Conservation (phyloP, 2,797 vertebrate genomes). For the Pseudopleuronectes americanus region DNA sequence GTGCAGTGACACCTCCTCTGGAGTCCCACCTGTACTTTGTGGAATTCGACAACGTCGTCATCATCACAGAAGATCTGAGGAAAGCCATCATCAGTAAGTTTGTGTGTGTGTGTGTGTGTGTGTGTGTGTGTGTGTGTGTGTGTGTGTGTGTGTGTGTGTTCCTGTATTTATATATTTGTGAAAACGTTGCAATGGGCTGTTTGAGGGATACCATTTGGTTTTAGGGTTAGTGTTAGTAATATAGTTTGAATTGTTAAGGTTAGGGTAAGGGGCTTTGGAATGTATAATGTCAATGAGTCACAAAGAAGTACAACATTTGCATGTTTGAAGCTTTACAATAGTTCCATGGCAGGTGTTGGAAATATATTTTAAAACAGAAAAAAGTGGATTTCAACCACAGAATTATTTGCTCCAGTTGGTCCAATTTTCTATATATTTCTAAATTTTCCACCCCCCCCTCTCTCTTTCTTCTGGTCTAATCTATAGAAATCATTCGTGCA, state of each 20-base stretch:
- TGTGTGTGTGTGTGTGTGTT: slow-evolving; percentile 47
- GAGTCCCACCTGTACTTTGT: slow-evolving; percentile 89
- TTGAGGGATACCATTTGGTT: too few relatives aligned
- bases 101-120: slow-evolving; percentile 50
- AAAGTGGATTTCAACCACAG: neutral
- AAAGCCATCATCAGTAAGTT: slow-evolving; percentile 86
- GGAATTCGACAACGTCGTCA: slow-evolving; percentile 87
- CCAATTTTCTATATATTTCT: neutral
- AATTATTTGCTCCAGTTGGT: neutral
- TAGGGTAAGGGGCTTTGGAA: too few relatives aligned
- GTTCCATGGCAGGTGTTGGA: neutral
- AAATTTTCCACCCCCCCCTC: too few relatives aligned
- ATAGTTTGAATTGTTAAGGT: too few relatives aligned
- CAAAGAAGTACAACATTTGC: too few relatives aligned
- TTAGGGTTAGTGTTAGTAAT: too few relatives aligned
- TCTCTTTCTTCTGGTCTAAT: slow-evolving; percentile 9
- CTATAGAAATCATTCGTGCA: slow-evolving; percentile 68
- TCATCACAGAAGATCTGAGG: slow-evolving; percentile 87
- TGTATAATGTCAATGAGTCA: too few relatives aligned
- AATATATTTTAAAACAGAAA: slow-evolving; percentile 6
- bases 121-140: slow-evolving; percentile 49
- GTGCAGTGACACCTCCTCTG: slow-evolving; percentile 84
- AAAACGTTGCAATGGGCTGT: too few relatives aligned
- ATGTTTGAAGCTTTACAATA: neutral
- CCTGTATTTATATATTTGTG: slow-evolving; percentile 30